Evolutionary conservation across 2,113 vertebrate species (phyloP), one percentile per base, ranked within the genome.

Genomic region (Brachypteracias leptosomus): DNA sequence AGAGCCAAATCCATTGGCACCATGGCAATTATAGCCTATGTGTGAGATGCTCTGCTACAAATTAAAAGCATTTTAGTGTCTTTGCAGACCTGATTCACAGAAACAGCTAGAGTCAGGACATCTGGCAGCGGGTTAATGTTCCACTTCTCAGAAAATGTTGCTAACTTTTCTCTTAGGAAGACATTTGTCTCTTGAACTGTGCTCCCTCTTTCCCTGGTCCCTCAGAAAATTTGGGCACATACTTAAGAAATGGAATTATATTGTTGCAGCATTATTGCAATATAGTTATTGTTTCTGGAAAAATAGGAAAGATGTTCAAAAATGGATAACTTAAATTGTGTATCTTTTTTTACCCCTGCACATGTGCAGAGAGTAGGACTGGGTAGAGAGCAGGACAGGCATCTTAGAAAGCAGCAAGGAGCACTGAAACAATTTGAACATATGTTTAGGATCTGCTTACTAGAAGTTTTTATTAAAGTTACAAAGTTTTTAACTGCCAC

Each of bases 1-100:
- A 17, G 38, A 95, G 77, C 38, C 83, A 90, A 93, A 89, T 84
- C 76, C 76, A 84, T 87, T 33, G 83, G 68, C 76, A 93, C 55
- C 22, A 24, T 28, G 59, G 80, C 89, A 95, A 63, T 38, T 58
- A 66, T 0, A 73, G 40, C 16, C 59, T 85, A 54, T 2, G 1
- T 24, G 25, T 36, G 61, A 61, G 62, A 80, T 18, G 7, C 22
- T 73, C 67, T 77, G 42, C 49, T 85, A 54, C 63, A 85, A 76
- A 80, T 54, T 26, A 66, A 79, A 85, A 82, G 49, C 25, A 16
- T 19, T n/a, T 42, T 20, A 86, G 51, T 59, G 38, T 71, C 33
- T 68, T 71, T 9, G 14, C 47, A 62, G 55, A 58, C 14, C 38
- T 11, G 24, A 28, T n/a, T 46, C 68, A 80, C n/a, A 83, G 72